Base-by-base conservation (phyloP, 2,888 invertebrate species). In the Priocnemis perturbator region DNA sequence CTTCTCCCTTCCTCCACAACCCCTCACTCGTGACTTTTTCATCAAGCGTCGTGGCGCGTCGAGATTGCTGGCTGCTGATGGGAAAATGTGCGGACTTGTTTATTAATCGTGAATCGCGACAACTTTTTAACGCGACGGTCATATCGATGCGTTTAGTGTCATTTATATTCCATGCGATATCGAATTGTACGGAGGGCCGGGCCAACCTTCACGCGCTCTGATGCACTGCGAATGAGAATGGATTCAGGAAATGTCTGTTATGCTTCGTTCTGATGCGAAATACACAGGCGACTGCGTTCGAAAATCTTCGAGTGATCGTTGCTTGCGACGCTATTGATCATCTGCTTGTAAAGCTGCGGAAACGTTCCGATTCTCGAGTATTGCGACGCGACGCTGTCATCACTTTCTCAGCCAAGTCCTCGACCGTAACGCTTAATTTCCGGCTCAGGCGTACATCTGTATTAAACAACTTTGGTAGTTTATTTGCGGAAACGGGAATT, bases 381-480 rank as follows among this genome's bases (percentile, higher is more conserved):
- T 14, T 11, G 20, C 21, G 17, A 5, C 53, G 23, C 53, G 21
- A 15, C 23, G 11, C 14, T 48, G 23, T 55, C 45, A 30, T 68
- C 69, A 60, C 63, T 67, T 64, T 64, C 67, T 30, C 61, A 26
- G 55, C 52, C 57, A 52, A 53, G 60, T 30, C 61, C 64, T 69
- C 61, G 62, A 57, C 55, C 64, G 48, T 50, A 58, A 57, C 69
- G 77, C 83, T 83, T 83, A 83, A 83, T 83, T 83, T 83, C 84
- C 83, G 79, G 83, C 75, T 74, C 67, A 77, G 76, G 70, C 65
- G 73, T 74, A 76, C 79, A 83, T 83, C 81, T 80, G 81, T 81
- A 74, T 81, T 11, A 37, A 11, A 9, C 37, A 37, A 37, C 37
- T 37, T 37, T 37, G 11, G 11, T 37, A 37, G 37, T 37, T 26